Evolutionary conservation across 2,113 vertebrate genomes (phyloP).

Genomic region (Castor canadensis): DNA sequence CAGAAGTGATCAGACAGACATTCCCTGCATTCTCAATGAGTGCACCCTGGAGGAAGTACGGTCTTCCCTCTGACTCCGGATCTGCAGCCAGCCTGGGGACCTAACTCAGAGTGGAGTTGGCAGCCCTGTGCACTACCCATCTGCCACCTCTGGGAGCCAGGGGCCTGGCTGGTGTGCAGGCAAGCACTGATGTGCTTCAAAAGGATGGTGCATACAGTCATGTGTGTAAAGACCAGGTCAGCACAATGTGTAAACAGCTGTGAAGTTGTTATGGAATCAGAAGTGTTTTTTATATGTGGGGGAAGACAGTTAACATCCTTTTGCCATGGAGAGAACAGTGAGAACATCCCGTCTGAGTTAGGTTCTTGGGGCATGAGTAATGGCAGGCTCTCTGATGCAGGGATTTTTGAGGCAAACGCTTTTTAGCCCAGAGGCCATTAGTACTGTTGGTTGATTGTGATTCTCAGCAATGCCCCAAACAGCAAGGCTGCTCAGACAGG

Average conservation of each 20-base stretch:
- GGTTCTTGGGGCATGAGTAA: background rate
- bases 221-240: background rate
- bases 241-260: background rate
- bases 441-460: background rate
- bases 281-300: background rate
- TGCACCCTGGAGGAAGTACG: accelerated
- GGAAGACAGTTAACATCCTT: background rate
- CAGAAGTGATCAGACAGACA: background rate
- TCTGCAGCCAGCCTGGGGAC: background rate
- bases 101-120: accelerated
- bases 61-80: background rate
- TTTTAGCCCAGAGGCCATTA: background rate
- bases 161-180: background rate
- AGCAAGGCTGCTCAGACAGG: background rate
- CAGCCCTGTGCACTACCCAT: background rate
- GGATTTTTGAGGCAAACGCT: background rate
- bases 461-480: background rate
- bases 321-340: background rate
- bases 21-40: background rate
- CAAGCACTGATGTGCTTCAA: accelerated
- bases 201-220: background rate
- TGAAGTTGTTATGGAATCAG: background rate
- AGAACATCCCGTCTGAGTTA: background rate
- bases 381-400: background rate
- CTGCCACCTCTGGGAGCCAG: background rate